phyloP scores from a whole-genome alignment of 30 jellyfish, hydroid and myxozoan genomes.

The Hydractinia echinata region DNA sequence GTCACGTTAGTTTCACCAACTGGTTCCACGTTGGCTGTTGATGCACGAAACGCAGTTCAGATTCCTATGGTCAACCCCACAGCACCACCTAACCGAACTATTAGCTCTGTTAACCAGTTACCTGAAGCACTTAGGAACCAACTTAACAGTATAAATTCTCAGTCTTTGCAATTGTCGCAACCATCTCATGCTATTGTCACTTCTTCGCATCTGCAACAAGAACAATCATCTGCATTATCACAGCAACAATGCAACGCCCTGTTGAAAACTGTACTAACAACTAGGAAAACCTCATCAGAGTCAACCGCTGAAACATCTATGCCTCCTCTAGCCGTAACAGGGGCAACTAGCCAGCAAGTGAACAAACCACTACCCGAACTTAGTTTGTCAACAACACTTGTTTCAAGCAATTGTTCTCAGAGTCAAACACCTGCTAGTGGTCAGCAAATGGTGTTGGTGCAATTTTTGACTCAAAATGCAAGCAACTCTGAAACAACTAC shows the following conservation, averaged over 20 bases:
- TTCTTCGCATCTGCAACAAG: no score
- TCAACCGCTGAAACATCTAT: no score
- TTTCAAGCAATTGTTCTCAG: background rate
- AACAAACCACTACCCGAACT: conserved; percentile 10
- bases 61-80: background rate
- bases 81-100: conserved; percentile 1
- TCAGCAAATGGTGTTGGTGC: conserved; percentile 25
- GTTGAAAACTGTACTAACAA: no score
- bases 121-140: conserved; percentile 9
- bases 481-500: background rate
- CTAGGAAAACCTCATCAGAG: no score
- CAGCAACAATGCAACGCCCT: no score
- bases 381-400: background rate
- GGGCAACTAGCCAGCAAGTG: background rate
- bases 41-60: background rate
- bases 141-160: background rate
- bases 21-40: background rate
- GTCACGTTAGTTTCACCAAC: background rate
- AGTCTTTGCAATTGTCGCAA: background rate
- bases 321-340: no score
- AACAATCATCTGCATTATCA: no score
- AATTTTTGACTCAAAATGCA: conserved; percentile 20
- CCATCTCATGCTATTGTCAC: background rate
- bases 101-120: background rate
- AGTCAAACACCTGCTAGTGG: background rate